Percentiles rank a stretch among this genome's conserved stretches.
Evolutionary conservation across 2,113 vertebrate genomes (phyloP).

Genomic region (Aplodontia rufa): DNA sequence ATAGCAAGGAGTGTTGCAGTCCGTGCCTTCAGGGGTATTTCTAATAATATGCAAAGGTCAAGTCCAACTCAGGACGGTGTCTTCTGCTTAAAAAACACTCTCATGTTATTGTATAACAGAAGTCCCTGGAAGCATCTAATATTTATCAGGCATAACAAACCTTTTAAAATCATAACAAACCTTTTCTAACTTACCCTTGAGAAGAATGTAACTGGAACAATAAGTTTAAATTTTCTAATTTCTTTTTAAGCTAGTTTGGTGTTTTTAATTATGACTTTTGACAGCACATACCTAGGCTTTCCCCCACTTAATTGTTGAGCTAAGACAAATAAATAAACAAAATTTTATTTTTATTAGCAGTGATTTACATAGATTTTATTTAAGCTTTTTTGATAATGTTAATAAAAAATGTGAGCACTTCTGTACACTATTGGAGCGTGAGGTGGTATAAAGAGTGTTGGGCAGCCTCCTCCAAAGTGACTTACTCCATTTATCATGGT

Average conservation of each 20-base stretch:
- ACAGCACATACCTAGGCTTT: background rate
- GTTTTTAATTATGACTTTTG: background rate
- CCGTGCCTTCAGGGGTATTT: background rate
- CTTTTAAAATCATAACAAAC: background rate
- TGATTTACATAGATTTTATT: background rate
- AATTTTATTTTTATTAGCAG: background rate
- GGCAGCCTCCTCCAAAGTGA: background rate
- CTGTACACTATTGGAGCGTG: background rate
- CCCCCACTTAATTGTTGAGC: background rate
- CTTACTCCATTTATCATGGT: background rate
- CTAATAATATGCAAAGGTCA: background rate
- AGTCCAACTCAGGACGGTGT: background rate
- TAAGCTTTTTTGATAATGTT: background rate
- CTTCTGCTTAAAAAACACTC: background rate
- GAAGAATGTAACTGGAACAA: background rate
- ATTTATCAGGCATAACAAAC: background rate
- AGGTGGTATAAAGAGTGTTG: background rate
- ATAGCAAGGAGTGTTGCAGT: background rate
- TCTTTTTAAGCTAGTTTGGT: conserved; percentile 12
- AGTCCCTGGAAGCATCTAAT: background rate
- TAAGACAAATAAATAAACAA: conserved; percentile 22
- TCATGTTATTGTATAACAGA: too few species aligned
- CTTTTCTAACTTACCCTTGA: background rate
- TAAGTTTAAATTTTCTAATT: conserved; percentile 6
- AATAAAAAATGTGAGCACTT: background rate